phyloP scores from a whole-genome alignment of 2,797 vertebrate species.

The Pantherophis vulpinus region DNA sequence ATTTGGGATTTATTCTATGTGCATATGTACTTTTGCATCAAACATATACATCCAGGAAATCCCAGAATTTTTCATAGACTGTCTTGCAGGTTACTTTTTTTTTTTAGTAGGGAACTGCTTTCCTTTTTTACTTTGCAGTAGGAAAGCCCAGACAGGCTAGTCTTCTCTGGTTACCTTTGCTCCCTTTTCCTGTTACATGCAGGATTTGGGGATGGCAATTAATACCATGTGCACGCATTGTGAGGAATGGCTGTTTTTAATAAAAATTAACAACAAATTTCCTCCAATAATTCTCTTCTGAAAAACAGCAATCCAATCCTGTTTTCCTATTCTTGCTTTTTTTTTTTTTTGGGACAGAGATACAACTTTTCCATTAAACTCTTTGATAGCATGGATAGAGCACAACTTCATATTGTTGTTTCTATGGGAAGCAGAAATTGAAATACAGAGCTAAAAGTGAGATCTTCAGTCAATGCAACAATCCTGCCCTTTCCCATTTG shows the following conservation, averaged over 20 bases:
- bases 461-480: slow-evolving; percentile 21
- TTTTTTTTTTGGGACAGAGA: background rate
- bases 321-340: background rate
- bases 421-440: background rate
- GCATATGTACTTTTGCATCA: background rate
- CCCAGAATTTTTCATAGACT: background rate
- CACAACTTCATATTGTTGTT: background rate
- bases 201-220: slow-evolving; percentile 42
- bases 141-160: background rate
- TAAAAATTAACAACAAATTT: slow-evolving; percentile 17
- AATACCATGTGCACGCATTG: background rate
- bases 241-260: background rate
- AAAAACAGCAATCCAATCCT: background rate
- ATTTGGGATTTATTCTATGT: accelerated
- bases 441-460: background rate
- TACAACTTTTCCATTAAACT: background rate
- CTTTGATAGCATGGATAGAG: accelerated
- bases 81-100: background rate
- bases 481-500: background rate
- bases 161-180: slow-evolving; percentile 19
- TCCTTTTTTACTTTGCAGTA: background rate
- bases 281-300: background rate
- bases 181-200: slow-evolving; percentile 53
- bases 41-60: accelerated
- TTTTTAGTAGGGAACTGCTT: background rate